Conservation (phyloP, 1,140 invertebrate species). For the Dendroctonus valens region DNA sequence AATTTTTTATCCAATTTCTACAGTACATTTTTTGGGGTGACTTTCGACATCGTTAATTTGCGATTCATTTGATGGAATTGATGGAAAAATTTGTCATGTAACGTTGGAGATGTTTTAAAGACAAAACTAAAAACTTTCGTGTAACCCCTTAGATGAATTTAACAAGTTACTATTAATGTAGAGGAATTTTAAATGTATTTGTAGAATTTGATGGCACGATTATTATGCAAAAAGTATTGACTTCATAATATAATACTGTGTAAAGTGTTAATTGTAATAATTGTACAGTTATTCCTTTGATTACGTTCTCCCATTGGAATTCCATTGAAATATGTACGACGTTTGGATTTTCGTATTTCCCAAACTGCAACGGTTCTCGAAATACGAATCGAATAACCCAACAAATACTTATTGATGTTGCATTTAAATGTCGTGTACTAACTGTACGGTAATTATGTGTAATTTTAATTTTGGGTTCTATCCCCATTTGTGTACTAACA, state of each 20-base stretch:
- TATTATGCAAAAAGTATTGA: conserved; percentile 36
- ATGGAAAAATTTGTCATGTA: no score
- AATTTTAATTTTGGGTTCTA: conserved; percentile 14
- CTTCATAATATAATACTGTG: conserved; percentile 34
- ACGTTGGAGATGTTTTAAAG: conserved; percentile 9
- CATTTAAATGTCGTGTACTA: conserved; percentile 33
- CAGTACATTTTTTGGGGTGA: no score
- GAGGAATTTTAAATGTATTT: conserved; percentile 38
- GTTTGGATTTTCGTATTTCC: conserved; percentile 8
- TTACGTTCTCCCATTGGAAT: conserved; percentile 29
- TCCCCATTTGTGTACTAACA: conserved; percentile 20
- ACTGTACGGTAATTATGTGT: conserved; percentile 17
- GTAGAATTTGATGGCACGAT: conserved; percentile 46
- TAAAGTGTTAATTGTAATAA: conserved; percentile 44
- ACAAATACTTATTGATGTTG: conserved; percentile 23
- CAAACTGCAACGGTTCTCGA: conserved; percentile 3
- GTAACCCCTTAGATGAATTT: conserved; percentile 37
- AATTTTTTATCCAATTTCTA: no score
- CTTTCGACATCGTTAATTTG: no score
- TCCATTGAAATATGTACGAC: conserved; percentile 39
- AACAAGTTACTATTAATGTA: conserved; percentile 34
- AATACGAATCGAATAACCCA: background rate
- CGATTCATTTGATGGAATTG: no score
- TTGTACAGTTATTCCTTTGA: conserved; percentile 42
- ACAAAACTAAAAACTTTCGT: conserved; percentile 31